Base-by-base conservation (phyloP, 2,113 vertebrate species). In the Oryzias melastigma region DNA sequence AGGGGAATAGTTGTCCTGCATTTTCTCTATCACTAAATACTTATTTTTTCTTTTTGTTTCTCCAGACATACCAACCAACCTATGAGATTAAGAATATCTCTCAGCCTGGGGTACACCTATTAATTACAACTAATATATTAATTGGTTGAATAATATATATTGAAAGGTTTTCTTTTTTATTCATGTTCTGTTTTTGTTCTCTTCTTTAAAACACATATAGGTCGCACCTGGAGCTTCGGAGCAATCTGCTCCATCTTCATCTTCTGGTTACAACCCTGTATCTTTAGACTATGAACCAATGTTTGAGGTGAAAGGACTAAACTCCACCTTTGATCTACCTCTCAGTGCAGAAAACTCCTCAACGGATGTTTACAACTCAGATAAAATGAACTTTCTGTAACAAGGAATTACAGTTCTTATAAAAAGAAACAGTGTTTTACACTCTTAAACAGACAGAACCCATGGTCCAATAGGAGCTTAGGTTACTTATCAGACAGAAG, bases 371-470 rank as follows among this genome's bases (percentile, higher is more conserved):
- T 85, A 85, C 53, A 72, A 3, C 45, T 86, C 84, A 20, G 68
- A 80, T 22, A 79, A 86, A 67, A 58, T 82, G 12, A 81, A 81
- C 59, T 86, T 77, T 54, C 19, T 43, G 2, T 59, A 14, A 7
- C 10, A 18, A 12, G 27, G 19, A 10, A 19, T 6, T 47, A 17
- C 14, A 7, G 5, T 15, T 3, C 14, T 4, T n/a, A n/a, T n/a
- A n/a, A n/a, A n/a, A n/a, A n/a, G n/a, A n/a, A n/a, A 35, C 29
- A 10, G 29, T 35, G 7, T 8, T 35, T 35, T 35, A 35, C 29
- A 35, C 7, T 7, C 29, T 35, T 35, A 35, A 35, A 35, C 10
- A 35, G 2, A 35, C 7, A 8, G 7, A 7, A 35, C 7, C 7
- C 29, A 8, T 35, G 29, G 29, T 35, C 7, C 29, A 35, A 8